phyloP scores from a whole-genome alignment of 2,113 vertebrate species.

The Chinchilla lanigera region DNA sequence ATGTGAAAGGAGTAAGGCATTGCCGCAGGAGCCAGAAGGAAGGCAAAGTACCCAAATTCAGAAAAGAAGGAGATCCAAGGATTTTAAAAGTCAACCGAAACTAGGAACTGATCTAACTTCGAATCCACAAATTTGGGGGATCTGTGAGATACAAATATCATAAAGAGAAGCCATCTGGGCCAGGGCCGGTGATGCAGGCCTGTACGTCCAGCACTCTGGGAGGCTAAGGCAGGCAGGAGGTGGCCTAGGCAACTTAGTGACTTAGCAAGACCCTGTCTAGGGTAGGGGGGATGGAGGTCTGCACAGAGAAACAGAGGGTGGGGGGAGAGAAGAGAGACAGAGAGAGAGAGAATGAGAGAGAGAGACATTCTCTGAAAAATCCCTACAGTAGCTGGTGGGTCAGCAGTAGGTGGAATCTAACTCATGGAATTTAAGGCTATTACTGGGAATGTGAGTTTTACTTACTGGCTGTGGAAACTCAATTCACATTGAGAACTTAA shows the following conservation, averaged over 20 bases:
- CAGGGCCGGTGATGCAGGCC: neutral
- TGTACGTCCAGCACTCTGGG: neutral
- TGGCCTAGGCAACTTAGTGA: neutral
- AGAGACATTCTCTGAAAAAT: neutral
- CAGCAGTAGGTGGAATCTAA: fast-evolving
- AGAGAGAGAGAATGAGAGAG: neutral
- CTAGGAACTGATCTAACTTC: neutral
- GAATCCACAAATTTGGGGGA: neutral
- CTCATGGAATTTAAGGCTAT: fast-evolving
- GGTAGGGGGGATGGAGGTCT: neutral
- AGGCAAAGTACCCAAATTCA: neutral
- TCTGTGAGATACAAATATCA: fast-evolving
- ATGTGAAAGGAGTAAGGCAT: neutral
- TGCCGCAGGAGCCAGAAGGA: too few relatives aligned
- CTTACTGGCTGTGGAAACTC: neutral
- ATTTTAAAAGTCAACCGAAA: neutral
- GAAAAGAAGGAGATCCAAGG: neutral
- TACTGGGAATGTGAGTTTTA: neutral
- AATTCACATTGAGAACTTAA: neutral
- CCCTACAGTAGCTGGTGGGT: neutral
- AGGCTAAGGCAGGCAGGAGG: neutral
- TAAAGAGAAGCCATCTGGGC: neutral
- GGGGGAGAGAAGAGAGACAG: too few relatives aligned
- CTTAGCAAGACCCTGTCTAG: neutral
- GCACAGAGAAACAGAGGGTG: neutral